phyloP scores from a whole-genome alignment of 2,113 vertebrate species.

The Pandion haliaetus region DNA sequence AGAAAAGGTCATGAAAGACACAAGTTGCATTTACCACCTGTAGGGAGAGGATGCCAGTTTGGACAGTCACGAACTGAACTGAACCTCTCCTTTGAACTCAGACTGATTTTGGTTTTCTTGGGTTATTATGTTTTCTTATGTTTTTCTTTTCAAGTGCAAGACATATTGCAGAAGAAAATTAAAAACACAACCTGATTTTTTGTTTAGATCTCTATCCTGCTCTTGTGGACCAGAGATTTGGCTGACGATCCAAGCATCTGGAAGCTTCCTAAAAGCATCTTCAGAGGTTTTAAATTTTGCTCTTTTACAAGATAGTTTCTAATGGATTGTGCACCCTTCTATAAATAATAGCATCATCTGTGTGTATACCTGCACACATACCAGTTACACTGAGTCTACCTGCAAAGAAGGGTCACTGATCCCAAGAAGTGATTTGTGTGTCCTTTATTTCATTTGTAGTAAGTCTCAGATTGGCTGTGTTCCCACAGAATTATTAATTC shows the following conservation, averaged over 20 bases:
- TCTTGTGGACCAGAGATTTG: constrained; percentile 20
- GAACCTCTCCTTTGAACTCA: not conserved
- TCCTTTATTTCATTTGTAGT: not conserved
- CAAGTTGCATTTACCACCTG: not conserved
- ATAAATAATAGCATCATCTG: not conserved
- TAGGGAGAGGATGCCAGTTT: not conserved
- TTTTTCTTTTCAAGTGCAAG: constrained; percentile 16
- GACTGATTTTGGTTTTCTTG: not conserved
- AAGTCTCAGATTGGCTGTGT: not conserved
- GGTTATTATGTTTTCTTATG: not conserved
- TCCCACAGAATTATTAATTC: not conserved
- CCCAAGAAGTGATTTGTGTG: not conserved
- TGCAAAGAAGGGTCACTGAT: not conserved
- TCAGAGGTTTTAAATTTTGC: not conserved
- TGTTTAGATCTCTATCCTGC: not conserved
- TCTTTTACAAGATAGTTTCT: not conserved
- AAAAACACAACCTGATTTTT: not conserved
- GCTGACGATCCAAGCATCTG: constrained; percentile 13
- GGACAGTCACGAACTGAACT: not conserved
- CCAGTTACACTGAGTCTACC: not conserved
- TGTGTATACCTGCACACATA: not conserved
- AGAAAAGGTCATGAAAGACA: not conserved
- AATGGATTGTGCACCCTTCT: not conserved
- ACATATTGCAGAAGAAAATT: constrained; percentile 17
- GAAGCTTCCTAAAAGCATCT: not conserved